phyloP scores from a whole-genome alignment of 2,797 vertebrate genomes.

The Spheniscus humboldti region DNA sequence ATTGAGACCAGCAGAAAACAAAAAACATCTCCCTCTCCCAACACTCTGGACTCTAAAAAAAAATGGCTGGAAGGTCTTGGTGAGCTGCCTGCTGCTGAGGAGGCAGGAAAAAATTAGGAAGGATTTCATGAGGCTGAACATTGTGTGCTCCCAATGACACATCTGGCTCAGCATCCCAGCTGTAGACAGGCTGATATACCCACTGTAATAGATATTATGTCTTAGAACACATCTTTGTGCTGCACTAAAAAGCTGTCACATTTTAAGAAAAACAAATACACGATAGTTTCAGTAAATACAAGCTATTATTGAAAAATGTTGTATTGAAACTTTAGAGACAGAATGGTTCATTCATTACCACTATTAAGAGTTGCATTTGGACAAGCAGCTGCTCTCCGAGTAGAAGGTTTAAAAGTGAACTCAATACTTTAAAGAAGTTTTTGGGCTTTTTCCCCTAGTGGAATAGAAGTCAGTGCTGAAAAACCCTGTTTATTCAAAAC shows the following conservation, averaged over 20 bases:
- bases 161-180: neutral
- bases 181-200: constrained; percentile 16
- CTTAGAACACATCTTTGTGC: neutral
- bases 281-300: constrained; percentile 53
- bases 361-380: constrained; percentile 32
- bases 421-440: constrained; percentile 22
- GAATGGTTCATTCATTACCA: constrained; percentile 20
- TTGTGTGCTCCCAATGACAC: neutral
- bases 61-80: neutral
- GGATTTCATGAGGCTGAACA: neutral
- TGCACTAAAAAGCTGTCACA: neutral
- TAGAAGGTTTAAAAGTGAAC: constrained; percentile 15
- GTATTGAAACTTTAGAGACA: neutral
- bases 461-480: neutral
- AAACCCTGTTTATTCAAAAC: neutral
- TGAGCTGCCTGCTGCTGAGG: neutral
- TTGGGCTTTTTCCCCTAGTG: neutral
- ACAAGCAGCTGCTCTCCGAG: constrained; percentile 33
- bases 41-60: neutral
- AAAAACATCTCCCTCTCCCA: neutral
- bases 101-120: neutral
- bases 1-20: neutral
- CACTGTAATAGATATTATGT: neutral
- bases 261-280: neutral
- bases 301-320: constrained; percentile 4